A percentile compares a stretch with the other conserved stretches of the same genome.
phyloP scores from a whole-genome alignment of 2,888 invertebrate species.

The Tricholauxania praeusta region DNA sequence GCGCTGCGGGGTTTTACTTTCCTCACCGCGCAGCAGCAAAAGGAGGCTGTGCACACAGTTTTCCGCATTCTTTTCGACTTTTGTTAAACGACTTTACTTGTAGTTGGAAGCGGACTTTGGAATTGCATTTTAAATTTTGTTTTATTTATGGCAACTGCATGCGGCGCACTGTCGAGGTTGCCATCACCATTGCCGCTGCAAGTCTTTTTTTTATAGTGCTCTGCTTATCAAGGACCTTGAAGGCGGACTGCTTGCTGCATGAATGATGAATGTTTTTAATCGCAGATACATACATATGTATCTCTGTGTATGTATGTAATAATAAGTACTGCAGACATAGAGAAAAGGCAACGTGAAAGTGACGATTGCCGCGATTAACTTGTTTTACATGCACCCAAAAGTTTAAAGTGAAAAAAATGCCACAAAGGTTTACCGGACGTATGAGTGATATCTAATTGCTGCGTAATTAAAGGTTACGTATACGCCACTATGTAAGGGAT shows the following conservation, averaged over 20 bases:
- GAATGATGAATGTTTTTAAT: conserved; percentile 3
- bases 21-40: not conserved
- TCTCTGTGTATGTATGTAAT: no score
- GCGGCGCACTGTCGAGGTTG: conserved; percentile 10
- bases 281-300: not conserved
- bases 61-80: not conserved
- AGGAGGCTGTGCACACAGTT: not conserved
- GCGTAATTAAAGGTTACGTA: no score
- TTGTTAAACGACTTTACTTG: not conserved
- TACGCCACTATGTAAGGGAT: no score
- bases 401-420: no score
- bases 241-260: not conserved
- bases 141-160: conserved; percentile 26
- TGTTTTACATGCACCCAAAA: no score
- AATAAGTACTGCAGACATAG: no score
- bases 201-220: no score
- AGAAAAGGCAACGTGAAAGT: no score
- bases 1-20: not conserved
- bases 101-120: not conserved
- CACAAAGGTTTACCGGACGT: no score
- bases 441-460: no score
- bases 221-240: conserved; percentile 22
- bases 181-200: not conserved
- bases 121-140: conserved; percentile 12
- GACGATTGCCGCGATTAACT: no score